phyloP scores from a whole-genome alignment of 2,113 vertebrate species.

The Mesoclemmys tuberculata region DNA sequence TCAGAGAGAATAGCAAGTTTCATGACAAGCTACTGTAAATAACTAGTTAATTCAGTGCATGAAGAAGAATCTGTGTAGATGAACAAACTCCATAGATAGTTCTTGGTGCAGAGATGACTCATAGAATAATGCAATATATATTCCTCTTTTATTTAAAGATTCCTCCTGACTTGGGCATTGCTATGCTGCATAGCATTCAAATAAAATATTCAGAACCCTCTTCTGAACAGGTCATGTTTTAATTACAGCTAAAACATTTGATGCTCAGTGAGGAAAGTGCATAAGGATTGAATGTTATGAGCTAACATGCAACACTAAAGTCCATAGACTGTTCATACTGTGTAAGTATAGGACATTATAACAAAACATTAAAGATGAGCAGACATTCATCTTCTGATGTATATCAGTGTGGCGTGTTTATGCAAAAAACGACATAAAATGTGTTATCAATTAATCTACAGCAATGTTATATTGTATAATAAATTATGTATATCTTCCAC shows the following conservation, averaged over 20 bases:
- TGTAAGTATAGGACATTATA: neutral
- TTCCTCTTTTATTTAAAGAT: conserved; percentile 6
- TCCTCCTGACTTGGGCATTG: neutral
- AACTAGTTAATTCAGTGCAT: neutral
- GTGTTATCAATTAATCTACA: neutral
- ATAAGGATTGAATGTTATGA: neutral
- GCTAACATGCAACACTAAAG: neutral
- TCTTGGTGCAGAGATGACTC: neutral
- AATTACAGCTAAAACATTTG: conserved; percentile 4
- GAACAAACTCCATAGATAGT: neutral
- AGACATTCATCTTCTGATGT: neutral
- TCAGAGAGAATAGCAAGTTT: neutral
- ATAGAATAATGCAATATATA: neutral
- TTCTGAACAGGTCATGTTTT: neutral
- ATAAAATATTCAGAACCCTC: neutral
- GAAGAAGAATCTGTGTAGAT: neutral
- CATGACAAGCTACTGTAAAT: neutral
- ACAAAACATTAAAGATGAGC: neutral
- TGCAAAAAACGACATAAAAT: neutral
- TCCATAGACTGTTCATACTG: neutral
- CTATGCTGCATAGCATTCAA: neutral
- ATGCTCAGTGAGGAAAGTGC: neutral
- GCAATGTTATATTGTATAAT: neutral
- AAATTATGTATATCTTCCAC: neutral
- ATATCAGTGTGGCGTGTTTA: neutral